Evolutionary conservation across 1,140 invertebrate species (phyloP), one percentile per base, ranked within the genome.

Genomic region (Eriocheir sinensis): DNA sequence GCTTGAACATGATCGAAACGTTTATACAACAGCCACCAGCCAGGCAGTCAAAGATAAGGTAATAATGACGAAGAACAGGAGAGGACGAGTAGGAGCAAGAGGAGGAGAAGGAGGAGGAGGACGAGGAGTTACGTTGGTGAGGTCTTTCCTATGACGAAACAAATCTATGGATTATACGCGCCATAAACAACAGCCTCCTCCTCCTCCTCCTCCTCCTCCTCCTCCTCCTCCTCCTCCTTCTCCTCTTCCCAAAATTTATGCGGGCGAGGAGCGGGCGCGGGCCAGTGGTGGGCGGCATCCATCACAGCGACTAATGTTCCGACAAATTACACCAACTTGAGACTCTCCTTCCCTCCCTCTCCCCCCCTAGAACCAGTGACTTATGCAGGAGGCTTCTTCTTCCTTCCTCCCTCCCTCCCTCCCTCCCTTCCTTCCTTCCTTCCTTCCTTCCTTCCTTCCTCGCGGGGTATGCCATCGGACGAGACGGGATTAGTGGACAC

Each of bases 251-350:
- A 8, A 41, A 89, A 40, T 44, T 44, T 89, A 44, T 89, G 48
- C 48, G 17, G 36, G 34, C 40, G 88, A 44, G 88, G 83, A 40
- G 83, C 12, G 15, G 3, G 40, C 27, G 60, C 9, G 40, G 72
- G 91, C 34, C 60, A 92, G 79, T 40, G 40, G 79, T 44, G 60
- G 36, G 36, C 36, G 44, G 91, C 80, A 92, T 92, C 80, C 91
- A 92, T 92, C 91, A 92, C 91, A 79, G 72, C 91, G 72, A 92
- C 34, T 83, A 92, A 92, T 92, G 91, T 92, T 80, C 91, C 91
- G 91, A 92, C 91, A 92, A 92, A 92, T 92, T 83, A 92, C 79
- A 91, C 36, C 72, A 79, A 80, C 38, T n/a, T 80, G 79, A 79
- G 79, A 41, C 36, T 38, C 91, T n/a, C 8, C 81, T 83, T n/a